phyloP scores from a whole-genome alignment of 2,888 invertebrate genomes.

The Rhagium mordax region DNA sequence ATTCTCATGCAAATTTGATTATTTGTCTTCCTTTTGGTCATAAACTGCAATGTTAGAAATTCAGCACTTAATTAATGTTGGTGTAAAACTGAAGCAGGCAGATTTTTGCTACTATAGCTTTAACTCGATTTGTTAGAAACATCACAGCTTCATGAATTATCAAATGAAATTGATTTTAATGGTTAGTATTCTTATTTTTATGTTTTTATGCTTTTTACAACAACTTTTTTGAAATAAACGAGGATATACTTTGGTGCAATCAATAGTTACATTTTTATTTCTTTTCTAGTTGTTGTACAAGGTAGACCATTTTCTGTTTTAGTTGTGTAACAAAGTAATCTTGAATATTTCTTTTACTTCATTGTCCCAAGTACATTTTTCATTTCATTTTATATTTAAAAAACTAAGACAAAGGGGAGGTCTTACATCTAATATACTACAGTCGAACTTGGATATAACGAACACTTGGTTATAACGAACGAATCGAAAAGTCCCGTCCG shows the following conservation, averaged over 20 bases:
- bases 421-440: too few species aligned
- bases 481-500: too few species aligned
- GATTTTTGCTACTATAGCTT: constrained; percentile 61
- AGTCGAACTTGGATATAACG: too few species aligned
- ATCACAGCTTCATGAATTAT: constrained; percentile 52
- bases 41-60: constrained; percentile 57
- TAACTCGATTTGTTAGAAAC: constrained; percentile 53
- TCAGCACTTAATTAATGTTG: constrained; percentile 47
- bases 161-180: constrained; percentile 58
- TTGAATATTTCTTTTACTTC: too few species aligned
- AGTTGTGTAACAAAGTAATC: too few species aligned
- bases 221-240: background rate
- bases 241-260: background rate
- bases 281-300: background rate
- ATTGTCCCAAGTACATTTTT: too few species aligned
- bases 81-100: constrained; percentile 63
- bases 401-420: too few species aligned
- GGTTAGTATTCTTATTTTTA: constrained; percentile 59
- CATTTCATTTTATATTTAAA: too few species aligned
- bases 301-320: background rate
- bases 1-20: constrained; percentile 62
- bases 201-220: background rate
- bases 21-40: constrained; percentile 64
- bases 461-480: too few species aligned
- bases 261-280: background rate